These are phyloP conservation scores for Nerophis ophidion DNA, from an alignment of 2,113 vertebrate genomes.

Conservation along the genomic window DNA sequence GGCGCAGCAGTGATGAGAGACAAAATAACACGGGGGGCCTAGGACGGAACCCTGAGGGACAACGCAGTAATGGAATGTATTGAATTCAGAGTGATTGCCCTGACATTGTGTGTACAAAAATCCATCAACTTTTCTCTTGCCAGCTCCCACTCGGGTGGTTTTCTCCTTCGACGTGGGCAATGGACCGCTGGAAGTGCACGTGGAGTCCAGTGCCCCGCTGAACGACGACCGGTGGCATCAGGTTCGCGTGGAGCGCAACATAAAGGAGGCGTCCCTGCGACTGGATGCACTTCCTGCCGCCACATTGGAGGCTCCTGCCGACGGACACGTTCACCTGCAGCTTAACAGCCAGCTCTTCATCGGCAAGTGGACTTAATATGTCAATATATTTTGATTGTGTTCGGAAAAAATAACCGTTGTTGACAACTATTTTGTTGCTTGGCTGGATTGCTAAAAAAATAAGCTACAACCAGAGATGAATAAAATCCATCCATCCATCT, in stretches of 20 bases:
- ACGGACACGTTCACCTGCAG: conserved; percentile 86
- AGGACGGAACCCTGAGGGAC: not conserved
- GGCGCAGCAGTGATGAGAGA: not conserved
- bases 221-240: conserved; percentile 90
- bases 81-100: too few species aligned
- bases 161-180: conserved; percentile 96
- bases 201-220: conserved; percentile 70
- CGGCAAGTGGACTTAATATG: conserved; percentile 59
- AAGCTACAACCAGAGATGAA: not conserved
- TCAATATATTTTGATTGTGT: not conserved
- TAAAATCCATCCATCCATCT: too few species aligned
- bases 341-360: conserved; percentile 96
- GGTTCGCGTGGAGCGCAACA: conserved; percentile 83
- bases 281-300: conserved; percentile 77
- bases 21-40: not conserved
- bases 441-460: too few species aligned
- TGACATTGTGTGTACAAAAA: too few species aligned
- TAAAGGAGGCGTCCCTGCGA: conserved; percentile 84
- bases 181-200: conserved; percentile 80
- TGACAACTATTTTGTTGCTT: too few species aligned
- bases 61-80: not conserved
- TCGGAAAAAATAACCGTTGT: not conserved
- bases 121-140: not conserved
- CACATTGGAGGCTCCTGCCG: conserved; percentile 71
- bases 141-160: conserved; percentile 80